Evolutionary conservation across 2,797 vertebrate species (phyloP), one percentile per base, ranked within the genome.

Genomic region (Ptychadena robeensis): DNA sequence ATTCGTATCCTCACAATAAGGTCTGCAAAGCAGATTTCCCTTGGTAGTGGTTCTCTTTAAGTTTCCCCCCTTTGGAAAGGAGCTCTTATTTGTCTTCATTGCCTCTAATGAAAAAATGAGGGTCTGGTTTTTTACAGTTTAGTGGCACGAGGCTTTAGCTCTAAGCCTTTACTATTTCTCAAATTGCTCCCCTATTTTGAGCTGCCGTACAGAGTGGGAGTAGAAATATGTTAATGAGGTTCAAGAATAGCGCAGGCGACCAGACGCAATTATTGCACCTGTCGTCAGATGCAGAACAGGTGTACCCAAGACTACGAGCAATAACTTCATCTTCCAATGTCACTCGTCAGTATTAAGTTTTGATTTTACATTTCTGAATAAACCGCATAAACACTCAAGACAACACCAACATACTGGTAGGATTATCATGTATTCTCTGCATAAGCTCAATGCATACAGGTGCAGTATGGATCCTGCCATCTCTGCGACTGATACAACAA

Each of bases 221-320:
- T 64, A 34, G 44, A 67, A 53, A 78, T 78, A 78, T 78, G 64
- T 68, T 78, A 67, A 74, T 74, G 71, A 74, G 69, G 38, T 53
- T 66, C 74, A 66, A 59, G 63, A 74, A 67, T 66, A 74, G 79
- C 22, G 32, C 72, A 67, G 34, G 31, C 30, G 38, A 14, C n/a
- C n/a, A 35, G 59, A 63, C 32, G 70, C 70, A 65, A 35, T 53
- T 73, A 65, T 59, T 73, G 79, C 70, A 81, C 79, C 79, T 73
- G 70, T 73, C 15, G 32, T 57, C 25, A 15, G 22, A 27, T 40
- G 10, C 0, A 81, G 61, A 61, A 68, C 61, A 73, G 70, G 71
- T 81, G 80, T 65, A 44, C 61, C 0, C 53, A 10, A n/a, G 69
- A 70, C 40, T 34, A 30, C 37, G 12, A 37, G 65, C 65, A 57